These are phyloP conservation scores for Buteo buteo DNA, from an alignment of 2,113 vertebrate species.

Conservation along the genomic window DNA sequence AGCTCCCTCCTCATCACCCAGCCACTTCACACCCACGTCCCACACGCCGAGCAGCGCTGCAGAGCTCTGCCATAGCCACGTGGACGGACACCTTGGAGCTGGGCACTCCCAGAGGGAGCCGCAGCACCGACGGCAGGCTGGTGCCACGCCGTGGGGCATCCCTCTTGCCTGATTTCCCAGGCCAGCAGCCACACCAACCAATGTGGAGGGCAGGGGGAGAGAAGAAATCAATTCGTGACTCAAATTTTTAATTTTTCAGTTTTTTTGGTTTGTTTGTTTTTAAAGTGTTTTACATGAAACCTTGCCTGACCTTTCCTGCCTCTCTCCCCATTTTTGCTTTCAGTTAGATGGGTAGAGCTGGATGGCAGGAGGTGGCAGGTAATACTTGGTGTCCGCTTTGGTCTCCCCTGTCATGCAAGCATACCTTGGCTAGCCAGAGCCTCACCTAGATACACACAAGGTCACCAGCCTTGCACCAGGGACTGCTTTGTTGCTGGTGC, in stretches of 20 bases:
- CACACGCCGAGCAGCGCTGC: rapidly evolving
- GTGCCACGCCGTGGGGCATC: rapidly evolving
- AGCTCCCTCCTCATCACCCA: neutral
- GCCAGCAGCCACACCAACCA: neutral
- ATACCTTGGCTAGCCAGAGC: neutral
- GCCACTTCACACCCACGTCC: neutral
- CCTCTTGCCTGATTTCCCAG: neutral
- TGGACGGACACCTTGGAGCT: neutral
- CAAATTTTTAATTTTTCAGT: neutral
- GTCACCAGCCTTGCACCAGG: neutral
- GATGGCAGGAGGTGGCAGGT: neutral
- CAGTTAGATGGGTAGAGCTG: neutral
- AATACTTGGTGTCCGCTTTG: neutral
- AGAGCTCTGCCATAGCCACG: neutral
- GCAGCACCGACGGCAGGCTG: rapidly evolving
- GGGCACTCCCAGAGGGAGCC: neutral
- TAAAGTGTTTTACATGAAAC: neutral
- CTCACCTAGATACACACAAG: neutral
- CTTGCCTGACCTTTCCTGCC: neutral
- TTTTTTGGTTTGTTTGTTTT: neutral
- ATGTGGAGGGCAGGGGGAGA: neutral
- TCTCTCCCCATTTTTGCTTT: neutral
- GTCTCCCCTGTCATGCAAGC: neutral
- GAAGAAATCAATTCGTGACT: neutral
- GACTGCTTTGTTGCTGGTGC: neutral